Base-by-base conservation (phyloP, 2,113 vertebrate species). In the Anser cygnoides region DNA sequence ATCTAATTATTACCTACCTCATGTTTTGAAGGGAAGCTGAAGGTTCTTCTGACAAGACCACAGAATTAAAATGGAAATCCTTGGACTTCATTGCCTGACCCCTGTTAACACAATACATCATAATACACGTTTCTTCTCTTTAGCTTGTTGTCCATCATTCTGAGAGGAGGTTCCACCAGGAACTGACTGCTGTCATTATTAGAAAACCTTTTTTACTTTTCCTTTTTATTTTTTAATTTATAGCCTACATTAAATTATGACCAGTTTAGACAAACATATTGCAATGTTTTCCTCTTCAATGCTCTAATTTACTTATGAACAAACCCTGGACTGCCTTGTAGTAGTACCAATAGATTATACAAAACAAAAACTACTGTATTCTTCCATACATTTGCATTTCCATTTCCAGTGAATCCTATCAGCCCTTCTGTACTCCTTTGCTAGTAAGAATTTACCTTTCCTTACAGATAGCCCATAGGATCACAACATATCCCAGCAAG, bases 301-400 rank as follows among this genome's bases (percentile, higher is more conserved):
- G 18, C 8, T 50, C 50, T 91, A 57, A 74, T 28, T 67, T 63
- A 50, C 50, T 74, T 21, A 4, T 3, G 15, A 37, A 31, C 11
- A 58, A 78, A 74, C 7, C 19, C 14, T 33, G 68, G 19, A 16
- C 14, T 54, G 26, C 8, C 21, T 66, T 29, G 57, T 52, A 33
- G 31, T 37, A 68, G 26, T 49, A 44, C 13, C 0, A 0, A 41
- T 4, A 2, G 1, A 35, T 59, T 28, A 49, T 33, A 73, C 6
- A 20, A 25, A 15, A n/a, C 12, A 66, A 89, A 80, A 93, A 59
- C 19, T 63, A 52, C 58, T 71, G 2, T 18, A 2, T 55, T 7
- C 6, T 67, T 74, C 65, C 70, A 78, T 20, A 54, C 7, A 18
- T 7, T 70, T 1, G 4, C 5, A 4, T 71, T 78, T 74, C 31